A percentile compares a stretch with the other conserved stretches of the same genome.
Conservation (phyloP, 2,888 invertebrate species). For the Autographa pulchrina region DNA sequence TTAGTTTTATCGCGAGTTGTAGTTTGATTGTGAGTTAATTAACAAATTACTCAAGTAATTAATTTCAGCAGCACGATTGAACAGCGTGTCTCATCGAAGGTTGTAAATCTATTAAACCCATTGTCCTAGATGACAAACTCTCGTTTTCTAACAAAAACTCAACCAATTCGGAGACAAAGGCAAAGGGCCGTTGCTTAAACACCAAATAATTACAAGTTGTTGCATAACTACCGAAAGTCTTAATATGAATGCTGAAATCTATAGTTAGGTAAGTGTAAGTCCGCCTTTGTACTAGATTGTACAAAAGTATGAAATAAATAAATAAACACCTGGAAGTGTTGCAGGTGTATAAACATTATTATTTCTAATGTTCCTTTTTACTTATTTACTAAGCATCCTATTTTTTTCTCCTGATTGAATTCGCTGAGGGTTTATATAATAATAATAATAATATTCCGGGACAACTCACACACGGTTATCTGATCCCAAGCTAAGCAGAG, state of each 20-base stretch:
- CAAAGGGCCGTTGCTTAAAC: conserved; percentile 40
- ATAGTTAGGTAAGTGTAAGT: not conserved
- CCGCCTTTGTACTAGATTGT: no score
- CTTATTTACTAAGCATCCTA: no score
- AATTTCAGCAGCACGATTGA: conserved; percentile 35
- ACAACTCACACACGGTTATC: no score
- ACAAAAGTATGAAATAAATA: no score
- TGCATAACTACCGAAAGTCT: conserved; percentile 31
- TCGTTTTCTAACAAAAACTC: conserved; percentile 48
- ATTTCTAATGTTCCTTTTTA: no score
- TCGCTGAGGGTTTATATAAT: no score
- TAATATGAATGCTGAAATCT: conserved; percentile 25
- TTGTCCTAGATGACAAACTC: conserved; percentile 36
- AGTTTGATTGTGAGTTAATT: not conserved
- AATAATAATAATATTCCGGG: no score
- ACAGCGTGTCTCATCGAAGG: conserved; percentile 50
- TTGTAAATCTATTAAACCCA: conserved; percentile 29
- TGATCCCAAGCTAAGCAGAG: no score
- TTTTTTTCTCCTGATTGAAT: no score
- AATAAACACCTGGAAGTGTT: no score
- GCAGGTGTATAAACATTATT: no score
- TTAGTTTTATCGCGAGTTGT: not conserved
- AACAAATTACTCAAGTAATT: conserved; percentile 36
- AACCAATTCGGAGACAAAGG: conserved; percentile 38
- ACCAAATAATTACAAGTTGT: conserved; percentile 12